Conservation (phyloP, 2,797 vertebrate genomes). For the Xenentodon cancila region DNA sequence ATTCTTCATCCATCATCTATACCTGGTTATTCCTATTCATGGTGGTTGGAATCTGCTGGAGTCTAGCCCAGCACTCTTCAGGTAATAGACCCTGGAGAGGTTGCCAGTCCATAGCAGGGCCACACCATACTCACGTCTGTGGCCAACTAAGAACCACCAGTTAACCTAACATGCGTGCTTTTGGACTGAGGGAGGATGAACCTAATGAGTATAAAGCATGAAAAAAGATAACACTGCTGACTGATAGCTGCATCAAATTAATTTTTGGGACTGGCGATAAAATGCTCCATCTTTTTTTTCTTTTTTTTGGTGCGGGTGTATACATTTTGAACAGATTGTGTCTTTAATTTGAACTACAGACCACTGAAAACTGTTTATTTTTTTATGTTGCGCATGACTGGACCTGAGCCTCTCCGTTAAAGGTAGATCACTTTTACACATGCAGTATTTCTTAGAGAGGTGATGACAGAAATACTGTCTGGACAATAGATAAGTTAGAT, state of each 20-base stretch:
- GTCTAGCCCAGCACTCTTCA: no score
- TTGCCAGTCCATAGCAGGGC: no score
- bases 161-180: no score
- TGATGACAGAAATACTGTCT: slow-evolving; percentile 41
- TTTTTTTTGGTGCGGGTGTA: slow-evolving; percentile 14
- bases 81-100: no score
- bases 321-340: slow-evolving; percentile 32
- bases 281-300: slow-evolving; percentile 24
- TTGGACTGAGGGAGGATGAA: not conserved
- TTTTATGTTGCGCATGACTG: slow-evolving; percentile 47
- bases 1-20: no score
- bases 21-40: no score
- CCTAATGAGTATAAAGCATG: not conserved
- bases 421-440: slow-evolving; percentile 31
- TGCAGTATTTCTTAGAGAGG: slow-evolving; percentile 34
- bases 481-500: slow-evolving; percentile 42
- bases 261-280: not conserved
- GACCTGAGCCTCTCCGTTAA: slow-evolving; percentile 26
- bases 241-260: not conserved
- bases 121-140: no score
- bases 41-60: no score
- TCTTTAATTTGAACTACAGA: slow-evolving; percentile 40
- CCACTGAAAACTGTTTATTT: slow-evolving; percentile 42
- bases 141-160: no score
- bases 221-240: not conserved